These are phyloP conservation scores for Panagrolaimus sp. DNA, from an alignment of 1,140 invertebrate genomes.

Conservation along the genomic window DNA sequence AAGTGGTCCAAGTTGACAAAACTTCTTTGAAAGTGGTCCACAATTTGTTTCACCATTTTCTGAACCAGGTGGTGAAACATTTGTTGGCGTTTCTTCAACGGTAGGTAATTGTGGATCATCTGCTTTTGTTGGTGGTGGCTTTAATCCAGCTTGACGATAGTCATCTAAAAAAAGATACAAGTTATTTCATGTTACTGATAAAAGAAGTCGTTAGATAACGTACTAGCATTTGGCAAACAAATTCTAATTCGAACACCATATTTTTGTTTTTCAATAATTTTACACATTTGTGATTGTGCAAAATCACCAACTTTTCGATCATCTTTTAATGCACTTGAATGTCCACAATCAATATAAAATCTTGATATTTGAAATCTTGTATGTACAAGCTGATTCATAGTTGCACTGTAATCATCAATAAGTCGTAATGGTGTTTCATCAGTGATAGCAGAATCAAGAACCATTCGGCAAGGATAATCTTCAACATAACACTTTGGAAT, in stretches of 20 bases:
- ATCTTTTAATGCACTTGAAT: conserved; percentile 1
- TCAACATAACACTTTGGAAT: not conserved
- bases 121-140: conserved; percentile 17
- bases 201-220: no score
- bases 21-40: conserved; percentile 6
- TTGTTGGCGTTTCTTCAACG: not conserved
- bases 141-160: conserved; percentile 20
- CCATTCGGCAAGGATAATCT: conserved; percentile 11
- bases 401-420: conserved; percentile 12
- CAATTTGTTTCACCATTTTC: not conserved
- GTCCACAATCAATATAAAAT: conserved; percentile 25
- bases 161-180: conserved; percentile 19
- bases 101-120: conserved; percentile 18
- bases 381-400: not conserved
- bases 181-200: no score
- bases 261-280: conserved; percentile 38
- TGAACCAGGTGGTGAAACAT: not conserved
- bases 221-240: conserved; percentile 23
- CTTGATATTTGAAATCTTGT: not conserved
- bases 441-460: conserved; percentile 12
- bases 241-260: conserved; percentile 26
- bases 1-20: not conserved
- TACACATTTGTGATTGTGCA: conserved; percentile 28
- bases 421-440: not conserved
- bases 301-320: conserved; percentile 18